Conservation (phyloP, 2,797 vertebrate genomes). For the Girardinus metallicus region DNA sequence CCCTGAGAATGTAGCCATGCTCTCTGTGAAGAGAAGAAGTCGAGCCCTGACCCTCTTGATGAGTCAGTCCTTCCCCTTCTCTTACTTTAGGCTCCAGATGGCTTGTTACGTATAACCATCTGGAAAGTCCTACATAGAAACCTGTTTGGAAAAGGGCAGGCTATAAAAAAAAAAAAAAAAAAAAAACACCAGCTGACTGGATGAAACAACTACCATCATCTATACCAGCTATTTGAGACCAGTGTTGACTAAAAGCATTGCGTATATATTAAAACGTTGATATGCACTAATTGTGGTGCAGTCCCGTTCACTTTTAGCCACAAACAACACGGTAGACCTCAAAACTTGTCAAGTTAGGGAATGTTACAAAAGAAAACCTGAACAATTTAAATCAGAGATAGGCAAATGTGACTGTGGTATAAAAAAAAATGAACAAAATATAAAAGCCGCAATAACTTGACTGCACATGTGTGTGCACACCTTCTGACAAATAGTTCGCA, state of each 20-base stretch:
- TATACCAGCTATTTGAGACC: background rate
- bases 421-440: no score
- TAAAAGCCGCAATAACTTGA: no score
- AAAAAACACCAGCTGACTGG: background rate
- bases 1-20: background rate
- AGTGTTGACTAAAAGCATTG: background rate
- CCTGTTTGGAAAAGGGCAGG: conserved; percentile 4
- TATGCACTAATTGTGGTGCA: background rate
- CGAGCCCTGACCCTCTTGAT: background rate
- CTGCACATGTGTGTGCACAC: no score
- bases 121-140: background rate
- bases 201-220: background rate
- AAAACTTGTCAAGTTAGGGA: background rate
- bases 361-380: background rate
- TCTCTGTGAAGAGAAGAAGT: background rate
- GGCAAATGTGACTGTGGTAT: background rate
- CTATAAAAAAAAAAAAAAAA: background rate
- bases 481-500: no score
- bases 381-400: background rate
- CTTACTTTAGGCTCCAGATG: background rate
- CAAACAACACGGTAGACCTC: background rate
- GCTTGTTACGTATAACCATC: background rate
- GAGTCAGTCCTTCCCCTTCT: conserved; percentile 1
- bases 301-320: background rate
- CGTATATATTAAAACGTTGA: no score